Percentiles rank a stretch among this genome's conserved stretches.
Conservation (phyloP, 2,797 vertebrate species). For the Hyperoplus lanceolatus region DNA sequence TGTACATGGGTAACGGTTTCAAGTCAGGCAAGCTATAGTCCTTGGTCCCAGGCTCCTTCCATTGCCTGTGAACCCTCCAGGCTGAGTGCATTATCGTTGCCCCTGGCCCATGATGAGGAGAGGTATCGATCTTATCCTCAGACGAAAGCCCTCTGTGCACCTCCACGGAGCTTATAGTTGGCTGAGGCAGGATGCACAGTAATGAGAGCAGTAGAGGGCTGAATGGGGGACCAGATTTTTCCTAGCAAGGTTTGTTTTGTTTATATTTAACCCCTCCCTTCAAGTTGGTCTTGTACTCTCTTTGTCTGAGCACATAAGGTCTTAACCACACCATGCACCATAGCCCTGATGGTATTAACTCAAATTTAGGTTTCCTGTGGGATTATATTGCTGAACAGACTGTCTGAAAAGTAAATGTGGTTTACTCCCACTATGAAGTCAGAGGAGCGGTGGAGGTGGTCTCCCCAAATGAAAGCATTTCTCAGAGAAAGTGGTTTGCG, state of each 20-base stretch:
- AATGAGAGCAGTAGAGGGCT: conserved; percentile 71
- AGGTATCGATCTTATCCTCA: conserved; percentile 76
- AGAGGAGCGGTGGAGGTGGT: conserved; percentile 40
- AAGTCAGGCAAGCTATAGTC: conserved; percentile 37
- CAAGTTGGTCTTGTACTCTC: conserved; percentile 29
- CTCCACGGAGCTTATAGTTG: conserved; percentile 68
- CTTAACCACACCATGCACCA: conserved; percentile 42
- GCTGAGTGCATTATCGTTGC: conserved; percentile 77
- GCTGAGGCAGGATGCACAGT: conserved; percentile 65
- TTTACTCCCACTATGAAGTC: conserved; percentile 58
- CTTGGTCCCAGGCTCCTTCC: conserved; percentile 41
- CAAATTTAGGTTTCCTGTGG: conserved; percentile 49
- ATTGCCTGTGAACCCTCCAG: conserved; percentile 55
- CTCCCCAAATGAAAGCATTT: conserved; percentile 64
- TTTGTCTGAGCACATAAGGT: conserved; percentile 43
- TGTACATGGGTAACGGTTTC: conserved; percentile 32
- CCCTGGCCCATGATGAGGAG: conserved; percentile 74
- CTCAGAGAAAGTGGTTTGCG: conserved; percentile 51
- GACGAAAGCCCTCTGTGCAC: conserved; percentile 72
- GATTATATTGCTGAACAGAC: conserved; percentile 47
- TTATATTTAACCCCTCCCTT: conserved; percentile 42
- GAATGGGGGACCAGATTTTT: conserved; percentile 52
- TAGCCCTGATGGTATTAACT: conserved; percentile 50
- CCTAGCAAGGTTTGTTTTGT: conserved; percentile 58
- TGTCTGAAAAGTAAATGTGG: conserved; percentile 64